Evolutionary conservation across 1,140 invertebrate genomes (phyloP).

Genomic region (Formica exsecta): DNA sequence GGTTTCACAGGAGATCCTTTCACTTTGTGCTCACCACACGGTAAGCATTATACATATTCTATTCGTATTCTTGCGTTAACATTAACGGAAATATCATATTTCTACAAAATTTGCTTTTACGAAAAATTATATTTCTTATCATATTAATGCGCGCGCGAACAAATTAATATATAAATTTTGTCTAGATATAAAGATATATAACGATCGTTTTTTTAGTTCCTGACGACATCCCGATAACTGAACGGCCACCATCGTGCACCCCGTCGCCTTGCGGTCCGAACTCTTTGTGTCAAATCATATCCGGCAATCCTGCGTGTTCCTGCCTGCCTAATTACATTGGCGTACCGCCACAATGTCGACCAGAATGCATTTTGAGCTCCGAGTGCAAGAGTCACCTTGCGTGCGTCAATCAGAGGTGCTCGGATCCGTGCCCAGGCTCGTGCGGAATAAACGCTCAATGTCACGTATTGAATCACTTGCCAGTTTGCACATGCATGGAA

Average conservation of each 20-base stretch:
- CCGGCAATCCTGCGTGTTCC: constrained; percentile 91
- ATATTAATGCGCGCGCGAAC: background rate
- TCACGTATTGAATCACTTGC: constrained; percentile 91
- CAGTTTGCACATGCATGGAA: constrained; percentile 91
- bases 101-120: background rate
- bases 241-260: constrained; percentile 90
- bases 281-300: constrained; percentile 91
- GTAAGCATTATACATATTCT: constrained; percentile 77
- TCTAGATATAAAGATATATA: constrained; percentile 1
- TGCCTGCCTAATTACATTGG: constrained; percentile 92
- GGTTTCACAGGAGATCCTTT: constrained; percentile 93
- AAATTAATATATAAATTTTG: background rate
- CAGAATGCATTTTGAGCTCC: constrained; percentile 91
- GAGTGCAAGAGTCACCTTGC: constrained; percentile 91
- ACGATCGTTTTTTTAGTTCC: constrained; percentile 27
- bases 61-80: background rate
- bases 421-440: constrained; percentile 91
- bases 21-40: constrained; percentile 86
- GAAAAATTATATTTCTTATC: background rate
- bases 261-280: constrained; percentile 94
- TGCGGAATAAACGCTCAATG: constrained; percentile 92
- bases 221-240: constrained; percentile 81
- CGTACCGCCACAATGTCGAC: constrained; percentile 91
- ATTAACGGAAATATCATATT: background rate
- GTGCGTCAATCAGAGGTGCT: constrained; percentile 91